Percentiles rank a stretch among this genome's conserved stretches.
Evolutionary conservation across 2,888 invertebrate species (phyloP).

Genomic region (Cinara cedri): DNA sequence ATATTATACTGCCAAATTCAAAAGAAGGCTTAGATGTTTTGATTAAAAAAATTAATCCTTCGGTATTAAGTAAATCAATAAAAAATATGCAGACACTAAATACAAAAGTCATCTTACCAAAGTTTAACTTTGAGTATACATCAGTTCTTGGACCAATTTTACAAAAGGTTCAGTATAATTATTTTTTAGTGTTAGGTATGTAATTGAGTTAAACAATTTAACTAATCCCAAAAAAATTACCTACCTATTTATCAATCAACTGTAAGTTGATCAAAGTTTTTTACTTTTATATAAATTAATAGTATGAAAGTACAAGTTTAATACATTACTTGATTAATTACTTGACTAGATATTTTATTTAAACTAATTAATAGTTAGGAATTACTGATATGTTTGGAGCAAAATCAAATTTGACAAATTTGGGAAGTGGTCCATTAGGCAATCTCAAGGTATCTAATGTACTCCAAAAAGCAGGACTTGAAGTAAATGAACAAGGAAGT

Average conservation of each 20-base stretch:
- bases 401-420: constrained; percentile 73
- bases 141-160: constrained; percentile 70
- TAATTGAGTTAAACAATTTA: too few relatives aligned
- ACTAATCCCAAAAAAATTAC: too few relatives aligned
- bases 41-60: constrained; percentile 68
- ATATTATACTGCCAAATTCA: constrained; percentile 73
- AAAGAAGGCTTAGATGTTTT: constrained; percentile 70
- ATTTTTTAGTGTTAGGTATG: too few relatives aligned
- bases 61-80: constrained; percentile 67
- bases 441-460: constrained; percentile 73
- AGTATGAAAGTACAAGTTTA: too few relatives aligned
- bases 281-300: too few relatives aligned
- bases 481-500: constrained; percentile 78
- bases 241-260: too few relatives aligned
- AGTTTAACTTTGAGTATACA: constrained; percentile 76
- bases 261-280: too few relatives aligned
- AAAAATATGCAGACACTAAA: constrained; percentile 68
- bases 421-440: constrained; percentile 68
- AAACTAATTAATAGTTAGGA: constrained; percentile 68
- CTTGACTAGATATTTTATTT: neutral
- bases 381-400: constrained; percentile 74
- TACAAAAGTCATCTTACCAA: constrained; percentile 74
- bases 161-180: constrained; percentile 66
- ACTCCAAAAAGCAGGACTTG: constrained; percentile 77
- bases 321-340: too few relatives aligned